These are phyloP conservation scores for Neocrepidodera transversa DNA, from an alignment of 2,888 invertebrate genomes.

Conservation along the genomic window DNA sequence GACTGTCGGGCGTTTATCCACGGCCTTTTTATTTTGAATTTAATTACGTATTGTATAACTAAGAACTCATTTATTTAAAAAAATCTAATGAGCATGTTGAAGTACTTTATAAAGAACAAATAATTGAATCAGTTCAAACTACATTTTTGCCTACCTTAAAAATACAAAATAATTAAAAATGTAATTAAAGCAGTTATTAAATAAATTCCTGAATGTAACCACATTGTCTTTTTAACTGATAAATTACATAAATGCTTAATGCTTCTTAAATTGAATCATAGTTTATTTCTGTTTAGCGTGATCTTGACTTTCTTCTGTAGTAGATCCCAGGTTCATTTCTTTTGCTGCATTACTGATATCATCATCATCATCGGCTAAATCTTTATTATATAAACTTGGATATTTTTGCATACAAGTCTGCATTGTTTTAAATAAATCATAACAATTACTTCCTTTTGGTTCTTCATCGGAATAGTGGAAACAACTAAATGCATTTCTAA, in stretches of 20 bases:
- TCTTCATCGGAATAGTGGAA: slow-evolving; percentile 91
- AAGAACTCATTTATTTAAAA: no score
- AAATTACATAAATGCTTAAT: no score
- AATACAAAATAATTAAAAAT: no score
- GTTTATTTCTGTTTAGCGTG: neutral
- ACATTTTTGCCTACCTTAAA: no score
- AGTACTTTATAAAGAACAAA: neutral
- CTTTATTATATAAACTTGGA: slow-evolving; percentile 84
- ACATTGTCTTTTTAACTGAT: no score
- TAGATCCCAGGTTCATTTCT: slow-evolving; percentile 6
- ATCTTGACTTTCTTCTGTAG: neutral
- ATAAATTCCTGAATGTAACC: no score
- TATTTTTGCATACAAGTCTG: slow-evolving; percentile 88
- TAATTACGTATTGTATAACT: no score
- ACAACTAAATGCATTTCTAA: slow-evolving; percentile 93
- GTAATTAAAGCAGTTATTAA: no score
- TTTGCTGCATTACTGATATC: neutral
- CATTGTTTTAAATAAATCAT: slow-evolving; percentile 89
- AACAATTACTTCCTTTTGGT: slow-evolving; percentile 90
- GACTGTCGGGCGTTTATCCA: no score
- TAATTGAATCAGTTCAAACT: neutral
- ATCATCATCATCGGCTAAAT: slow-evolving; percentile 69
- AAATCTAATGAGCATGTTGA: no score
- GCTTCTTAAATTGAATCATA: no score
- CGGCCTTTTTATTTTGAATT: no score